These are phyloP conservation scores for Drosophila ficusphila DNA, from an alignment of 1,140 invertebrate genomes.

Conservation along the genomic window DNA sequence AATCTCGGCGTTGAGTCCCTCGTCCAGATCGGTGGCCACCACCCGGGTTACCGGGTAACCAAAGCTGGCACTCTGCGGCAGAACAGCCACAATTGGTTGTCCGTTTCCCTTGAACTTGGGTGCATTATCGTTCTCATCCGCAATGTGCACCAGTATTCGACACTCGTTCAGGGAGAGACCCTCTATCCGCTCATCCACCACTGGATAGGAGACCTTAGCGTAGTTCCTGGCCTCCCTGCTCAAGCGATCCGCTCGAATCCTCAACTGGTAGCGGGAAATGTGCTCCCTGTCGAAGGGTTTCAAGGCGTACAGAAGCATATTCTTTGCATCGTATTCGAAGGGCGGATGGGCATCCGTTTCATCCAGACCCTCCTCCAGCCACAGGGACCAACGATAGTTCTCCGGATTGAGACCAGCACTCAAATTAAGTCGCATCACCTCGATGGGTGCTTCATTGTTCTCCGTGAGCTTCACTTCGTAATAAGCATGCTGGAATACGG, in stretches of 20 bases:
- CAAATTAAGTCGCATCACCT: constrained; percentile 89
- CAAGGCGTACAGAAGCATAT: constrained; percentile 89
- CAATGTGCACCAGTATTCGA: constrained; percentile 88
- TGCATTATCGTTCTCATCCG: constrained; percentile 92
- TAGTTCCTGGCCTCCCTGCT: constrained; percentile 85
- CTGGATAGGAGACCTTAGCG: constrained; percentile 89
- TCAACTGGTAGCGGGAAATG: constrained; percentile 87
- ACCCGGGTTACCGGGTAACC: constrained; percentile 91
- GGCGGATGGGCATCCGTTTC: constrained; percentile 80
- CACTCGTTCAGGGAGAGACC: constrained; percentile 86
- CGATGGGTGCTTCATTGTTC: constrained; percentile 88
- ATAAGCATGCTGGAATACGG: constrained; percentile 89
- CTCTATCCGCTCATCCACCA: constrained; percentile 88
- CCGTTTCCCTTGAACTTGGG: constrained; percentile 90
- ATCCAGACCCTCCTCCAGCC: constrained; percentile 69
- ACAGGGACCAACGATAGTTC: constrained; percentile 75
- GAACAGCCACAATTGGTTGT: constrained; percentile 90
- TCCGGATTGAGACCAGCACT: constrained; percentile 85
- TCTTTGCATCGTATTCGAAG: constrained; percentile 89
- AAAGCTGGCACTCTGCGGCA: constrained; percentile 91
- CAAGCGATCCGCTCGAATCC: constrained; percentile 87
- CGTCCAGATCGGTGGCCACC: constrained; percentile 90
- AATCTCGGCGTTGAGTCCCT: constrained; percentile 91
- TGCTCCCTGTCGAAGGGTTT: constrained; percentile 89
- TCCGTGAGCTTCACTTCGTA: constrained; percentile 92